These are phyloP conservation scores for Diceros bicornis DNA, from an alignment of 2,797 vertebrate genomes.

Conservation along the genomic window DNA sequence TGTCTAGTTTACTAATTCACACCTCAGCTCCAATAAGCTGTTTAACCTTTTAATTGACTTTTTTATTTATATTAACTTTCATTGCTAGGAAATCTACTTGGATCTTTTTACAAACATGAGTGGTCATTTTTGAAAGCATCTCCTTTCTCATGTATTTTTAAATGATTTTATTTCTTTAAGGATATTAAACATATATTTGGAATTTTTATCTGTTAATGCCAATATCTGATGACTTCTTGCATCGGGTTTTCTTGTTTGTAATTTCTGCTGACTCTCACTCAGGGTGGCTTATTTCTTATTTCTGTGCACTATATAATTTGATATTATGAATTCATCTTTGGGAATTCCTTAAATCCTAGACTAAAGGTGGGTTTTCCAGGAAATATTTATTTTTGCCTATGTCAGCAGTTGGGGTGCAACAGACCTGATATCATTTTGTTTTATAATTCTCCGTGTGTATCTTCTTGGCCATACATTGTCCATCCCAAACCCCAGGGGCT, in stretches of 20 bases:
- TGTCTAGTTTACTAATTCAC: background rate
- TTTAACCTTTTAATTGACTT: background rate
- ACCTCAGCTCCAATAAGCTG: background rate
- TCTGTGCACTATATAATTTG: background rate
- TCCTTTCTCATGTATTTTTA: background rate
- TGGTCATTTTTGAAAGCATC: background rate
- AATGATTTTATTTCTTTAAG: conserved; percentile 40
- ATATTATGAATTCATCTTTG: background rate
- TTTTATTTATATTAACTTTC: conserved; percentile 24
- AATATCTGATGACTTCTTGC: background rate
- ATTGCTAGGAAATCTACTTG: background rate
- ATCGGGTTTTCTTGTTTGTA: background rate
- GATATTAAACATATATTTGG: background rate
- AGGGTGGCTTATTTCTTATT: background rate
- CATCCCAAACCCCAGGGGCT: background rate
- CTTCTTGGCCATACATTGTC: background rate
- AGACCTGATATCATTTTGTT: background rate
- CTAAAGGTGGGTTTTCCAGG: background rate
- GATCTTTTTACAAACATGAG: background rate
- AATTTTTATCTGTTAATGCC: background rate
- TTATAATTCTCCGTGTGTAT: background rate
- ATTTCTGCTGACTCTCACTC: background rate
- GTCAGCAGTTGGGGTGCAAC: background rate
- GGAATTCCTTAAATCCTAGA: background rate
- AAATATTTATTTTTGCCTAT: background rate